A percentile compares a stretch with the other conserved stretches of the same genome.
These are phyloP conservation scores for Tachypleus tridentatus DNA, from an alignment of 1,140 invertebrate species.

Conservation along the genomic window DNA sequence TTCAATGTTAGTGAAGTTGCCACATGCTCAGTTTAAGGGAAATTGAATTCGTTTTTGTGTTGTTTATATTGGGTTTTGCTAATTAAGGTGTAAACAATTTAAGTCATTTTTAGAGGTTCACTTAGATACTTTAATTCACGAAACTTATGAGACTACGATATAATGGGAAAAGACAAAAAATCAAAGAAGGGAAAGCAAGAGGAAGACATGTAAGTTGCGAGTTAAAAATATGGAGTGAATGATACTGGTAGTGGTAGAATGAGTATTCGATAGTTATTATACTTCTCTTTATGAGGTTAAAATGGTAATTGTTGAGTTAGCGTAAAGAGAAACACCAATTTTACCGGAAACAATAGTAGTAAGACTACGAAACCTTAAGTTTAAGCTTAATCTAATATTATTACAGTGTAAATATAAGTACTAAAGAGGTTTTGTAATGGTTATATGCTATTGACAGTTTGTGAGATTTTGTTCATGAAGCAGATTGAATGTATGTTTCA, in stretches of 20 bases:
- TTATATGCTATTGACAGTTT: neutral
- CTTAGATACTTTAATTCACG: too few relatives aligned
- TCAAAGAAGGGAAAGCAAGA: constrained; percentile 14
- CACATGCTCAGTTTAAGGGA: too few relatives aligned
- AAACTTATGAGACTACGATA: constrained; percentile 11
- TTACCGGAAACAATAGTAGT: neutral
- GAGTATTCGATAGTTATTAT: too few relatives aligned
- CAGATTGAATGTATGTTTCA: too few relatives aligned
- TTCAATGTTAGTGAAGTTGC: too few relatives aligned
- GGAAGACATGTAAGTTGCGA: constrained; percentile 14
- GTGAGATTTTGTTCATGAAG: too few relatives aligned
- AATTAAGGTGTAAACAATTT: too few relatives aligned
- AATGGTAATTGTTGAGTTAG: too few relatives aligned
- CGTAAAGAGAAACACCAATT: neutral
- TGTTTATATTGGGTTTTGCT: too few relatives aligned
- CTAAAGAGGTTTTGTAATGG: too few relatives aligned
- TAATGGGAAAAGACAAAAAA: constrained; percentile 20
- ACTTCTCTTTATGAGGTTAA: neutral
- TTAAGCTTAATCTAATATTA: neutral
- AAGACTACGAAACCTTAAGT: neutral
- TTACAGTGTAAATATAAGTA: neutral
- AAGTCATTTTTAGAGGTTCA: too few relatives aligned
- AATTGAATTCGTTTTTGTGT: too few relatives aligned
- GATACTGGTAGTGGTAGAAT: neutral
- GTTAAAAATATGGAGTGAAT: neutral